Percentiles rank a stretch among this genome's conserved stretches.
Conservation (phyloP, 2,113 vertebrate genomes). For the Forbesichthys agassizii region DNA sequence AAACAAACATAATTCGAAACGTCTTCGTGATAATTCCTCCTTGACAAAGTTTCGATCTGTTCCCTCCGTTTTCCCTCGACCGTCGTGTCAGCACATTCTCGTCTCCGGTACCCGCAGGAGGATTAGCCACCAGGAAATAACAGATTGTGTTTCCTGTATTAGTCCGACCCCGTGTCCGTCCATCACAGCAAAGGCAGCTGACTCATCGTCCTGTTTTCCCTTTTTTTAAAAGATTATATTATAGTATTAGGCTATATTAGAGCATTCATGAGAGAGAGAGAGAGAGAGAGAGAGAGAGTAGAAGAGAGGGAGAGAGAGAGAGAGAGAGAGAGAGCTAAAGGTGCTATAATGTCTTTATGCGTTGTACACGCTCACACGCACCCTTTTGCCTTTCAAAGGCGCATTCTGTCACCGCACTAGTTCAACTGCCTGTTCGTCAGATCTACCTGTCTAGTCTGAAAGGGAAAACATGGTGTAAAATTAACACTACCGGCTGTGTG, state of each 20-base stretch:
- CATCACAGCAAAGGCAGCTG: slow-evolving; percentile 27
- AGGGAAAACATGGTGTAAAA: slow-evolving; percentile 57
- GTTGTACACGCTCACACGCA: slow-evolving; percentile 43
- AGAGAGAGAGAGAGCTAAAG: slow-evolving; percentile 8
- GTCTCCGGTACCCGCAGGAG: neutral
- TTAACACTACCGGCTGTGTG: slow-evolving; percentile 56
- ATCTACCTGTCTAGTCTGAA: slow-evolving; percentile 43
- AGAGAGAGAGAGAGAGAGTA: neutral
- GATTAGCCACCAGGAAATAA: slow-evolving; percentile 32
- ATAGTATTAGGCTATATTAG: neutral
- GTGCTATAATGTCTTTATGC: slow-evolving; percentile 15
- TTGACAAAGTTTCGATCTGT: slow-evolving; percentile 31
- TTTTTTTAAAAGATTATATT: neutral
- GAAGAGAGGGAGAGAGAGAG: neutral
- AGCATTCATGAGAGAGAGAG: neutral
- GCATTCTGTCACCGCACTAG: slow-evolving; percentile 44
- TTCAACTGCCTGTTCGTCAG: slow-evolving; percentile 50
- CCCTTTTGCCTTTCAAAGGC: slow-evolving; percentile 40
- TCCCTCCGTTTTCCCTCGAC: neutral
- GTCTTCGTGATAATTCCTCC: slow-evolving; percentile 34
- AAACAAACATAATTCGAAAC: neutral
- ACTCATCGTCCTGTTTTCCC: slow-evolving; percentile 21
- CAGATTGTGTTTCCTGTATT: slow-evolving; percentile 38
- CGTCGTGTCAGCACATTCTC: slow-evolving; percentile 21
- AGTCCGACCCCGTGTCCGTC: slow-evolving; percentile 12